A percentile compares a stretch with the other conserved stretches of the same genome.
Evolutionary conservation across 2,113 vertebrate genomes (phyloP).

Genomic region (Myocastor coypus): DNA sequence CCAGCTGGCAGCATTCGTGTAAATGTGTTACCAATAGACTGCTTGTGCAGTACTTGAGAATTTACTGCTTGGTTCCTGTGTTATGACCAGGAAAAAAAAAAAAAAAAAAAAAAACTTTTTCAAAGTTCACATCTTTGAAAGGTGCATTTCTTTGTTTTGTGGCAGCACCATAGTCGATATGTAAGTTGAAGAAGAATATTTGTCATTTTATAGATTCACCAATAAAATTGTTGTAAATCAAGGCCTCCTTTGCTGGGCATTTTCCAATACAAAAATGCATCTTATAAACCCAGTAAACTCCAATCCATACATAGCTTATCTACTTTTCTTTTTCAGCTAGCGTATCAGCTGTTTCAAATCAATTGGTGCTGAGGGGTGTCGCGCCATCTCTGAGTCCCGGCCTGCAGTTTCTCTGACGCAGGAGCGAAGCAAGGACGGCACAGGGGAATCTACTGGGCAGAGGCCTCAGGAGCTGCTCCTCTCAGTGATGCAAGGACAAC

Average conservation of each 20-base stretch:
- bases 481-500: background rate
- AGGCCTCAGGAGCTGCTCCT: background rate
- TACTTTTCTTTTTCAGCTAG: slow-evolving; percentile 39
- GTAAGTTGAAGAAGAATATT: background rate
- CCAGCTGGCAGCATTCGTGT: slow-evolving; percentile 36
- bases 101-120: background rate
- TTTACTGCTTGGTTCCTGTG: slow-evolving; percentile 22
- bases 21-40: slow-evolving; percentile 36
- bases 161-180: background rate
- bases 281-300: slow-evolving; percentile 28
- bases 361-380: background rate
- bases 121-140: slow-evolving; percentile 24
- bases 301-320: background rate
- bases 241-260: background rate
- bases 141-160: slow-evolving; percentile 11
- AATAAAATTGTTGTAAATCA: slow-evolving; percentile 52
- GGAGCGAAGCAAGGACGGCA: background rate
- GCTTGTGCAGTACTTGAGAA: slow-evolving; percentile 18
- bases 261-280: slow-evolving; percentile 34
- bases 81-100: background rate
- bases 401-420: background rate
- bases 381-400: background rate
- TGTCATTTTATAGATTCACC: slow-evolving; percentile 11
- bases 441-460: background rate
- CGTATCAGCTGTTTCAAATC: slow-evolving; percentile 53